Percentiles rank a stretch among this genome's conserved stretches.
These are phyloP conservation scores for Poeciliopsis infans DNA, from an alignment of 2,797 vertebrate genomes.

Conservation along the genomic window DNA sequence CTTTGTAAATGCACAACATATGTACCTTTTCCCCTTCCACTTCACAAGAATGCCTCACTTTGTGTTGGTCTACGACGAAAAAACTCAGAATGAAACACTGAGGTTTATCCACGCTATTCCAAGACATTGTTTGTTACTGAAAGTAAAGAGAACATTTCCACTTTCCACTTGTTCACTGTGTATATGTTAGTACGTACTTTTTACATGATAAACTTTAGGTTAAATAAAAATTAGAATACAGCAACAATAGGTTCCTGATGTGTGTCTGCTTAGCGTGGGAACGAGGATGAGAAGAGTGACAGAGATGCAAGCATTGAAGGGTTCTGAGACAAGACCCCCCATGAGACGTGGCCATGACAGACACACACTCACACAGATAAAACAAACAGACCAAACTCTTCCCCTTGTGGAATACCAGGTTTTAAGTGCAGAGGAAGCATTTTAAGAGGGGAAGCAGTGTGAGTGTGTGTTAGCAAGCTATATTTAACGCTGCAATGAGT, in stretches of 20 bases:
- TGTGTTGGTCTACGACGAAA: background rate
- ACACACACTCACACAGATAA: slow-evolving; percentile 38
- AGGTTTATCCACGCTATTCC: background rate
- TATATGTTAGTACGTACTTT: background rate
- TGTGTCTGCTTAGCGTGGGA: slow-evolving; percentile 28
- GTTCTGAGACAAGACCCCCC: slow-evolving; percentile 44
- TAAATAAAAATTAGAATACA: background rate
- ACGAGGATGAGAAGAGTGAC: slow-evolving; percentile 28
- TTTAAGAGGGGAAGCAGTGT: slow-evolving; percentile 47
- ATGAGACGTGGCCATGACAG: slow-evolving; percentile 22
- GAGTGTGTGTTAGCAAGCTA: slow-evolving; percentile 43
- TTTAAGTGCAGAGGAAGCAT: slow-evolving; percentile 69
- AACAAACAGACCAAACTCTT: slow-evolving; percentile 29
- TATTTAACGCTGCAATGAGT: slow-evolving; percentile 48
- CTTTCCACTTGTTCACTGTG: background rate
- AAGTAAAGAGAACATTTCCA: background rate
- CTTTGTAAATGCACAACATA: background rate
- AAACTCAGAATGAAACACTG: background rate
- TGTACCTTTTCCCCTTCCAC: background rate
- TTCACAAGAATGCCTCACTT: background rate
- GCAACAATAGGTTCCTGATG: background rate
- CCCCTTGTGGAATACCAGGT: slow-evolving; percentile 45
- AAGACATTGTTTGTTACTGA: background rate
- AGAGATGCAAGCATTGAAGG: slow-evolving; percentile 32
- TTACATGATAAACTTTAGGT: background rate